phyloP scores from a whole-genome alignment of 2,888 invertebrate genomes.

The Polyommatus icarus region DNA sequence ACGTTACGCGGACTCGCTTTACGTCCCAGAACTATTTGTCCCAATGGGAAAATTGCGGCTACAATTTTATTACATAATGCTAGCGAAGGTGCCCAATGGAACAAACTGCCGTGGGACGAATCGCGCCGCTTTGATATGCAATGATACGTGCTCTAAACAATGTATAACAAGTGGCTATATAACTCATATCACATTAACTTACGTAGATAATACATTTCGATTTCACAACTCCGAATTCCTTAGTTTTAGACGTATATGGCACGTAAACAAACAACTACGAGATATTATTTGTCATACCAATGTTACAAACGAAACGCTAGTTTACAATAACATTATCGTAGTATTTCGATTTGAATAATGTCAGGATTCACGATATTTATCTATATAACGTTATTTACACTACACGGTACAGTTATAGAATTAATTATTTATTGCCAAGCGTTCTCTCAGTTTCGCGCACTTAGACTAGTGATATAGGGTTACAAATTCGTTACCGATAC shows the following conservation, averaged over 20 bases:
- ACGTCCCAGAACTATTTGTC: neutral
- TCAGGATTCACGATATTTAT: conserved; percentile 10
- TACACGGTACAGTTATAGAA: conserved; percentile 54
- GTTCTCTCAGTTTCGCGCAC: conserved; percentile 60
- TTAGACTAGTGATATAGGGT: conserved; percentile 75
- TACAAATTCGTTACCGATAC: conserved; percentile 78
- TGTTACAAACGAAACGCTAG: neutral
- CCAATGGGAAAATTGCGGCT: neutral
- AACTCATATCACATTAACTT: conserved; percentile 77
- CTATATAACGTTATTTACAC: conserved; percentile 35
- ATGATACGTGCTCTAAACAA: conserved; percentile 72
- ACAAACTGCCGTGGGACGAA: neutral
- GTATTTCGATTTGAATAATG: neutral
- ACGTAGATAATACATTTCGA: conserved; percentile 72
- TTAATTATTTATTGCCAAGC: conserved; percentile 79
- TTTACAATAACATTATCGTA: conserved; percentile 4
- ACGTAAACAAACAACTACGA: conserved; percentile 60
- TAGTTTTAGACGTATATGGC: conserved; percentile 68
- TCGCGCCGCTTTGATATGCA: conserved; percentile 65
- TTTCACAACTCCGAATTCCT: conserved; percentile 74
- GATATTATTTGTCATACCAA: conserved; percentile 33
- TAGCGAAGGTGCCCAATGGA: neutral
- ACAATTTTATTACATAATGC: neutral
- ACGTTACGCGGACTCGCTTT: neutral
- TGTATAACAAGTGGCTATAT: conserved; percentile 74